Base-by-base conservation (phyloP, 2,113 vertebrate genomes). In the Oryzias celebensis region DNA sequence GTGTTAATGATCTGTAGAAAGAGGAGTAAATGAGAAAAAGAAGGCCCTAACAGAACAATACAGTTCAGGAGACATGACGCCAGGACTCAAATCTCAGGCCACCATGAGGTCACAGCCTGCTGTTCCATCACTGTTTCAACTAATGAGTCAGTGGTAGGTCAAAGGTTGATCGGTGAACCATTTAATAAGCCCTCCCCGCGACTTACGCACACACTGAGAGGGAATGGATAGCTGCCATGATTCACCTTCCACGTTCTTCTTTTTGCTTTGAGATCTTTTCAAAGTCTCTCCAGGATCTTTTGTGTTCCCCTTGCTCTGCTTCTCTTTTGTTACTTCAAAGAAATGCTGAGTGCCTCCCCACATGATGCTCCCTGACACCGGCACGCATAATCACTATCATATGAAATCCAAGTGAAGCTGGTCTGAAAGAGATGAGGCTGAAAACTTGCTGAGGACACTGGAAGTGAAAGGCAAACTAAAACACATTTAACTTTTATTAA, bases 291-390 rank as follows among this genome's bases (percentile, higher is more conserved):
- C 69, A 67, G 63, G 48, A 52, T 73, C 65, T 55, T 65, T 50
- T 51, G 44, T 28, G 57, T 18, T 23, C 26, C 58, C 57, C 52
- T 44, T 57, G n/a, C 15, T 45, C 17, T 50, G 17, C 22, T 16
- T 62, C 50, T 62, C 58, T 46, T 80, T 81, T 80, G 73, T 81
- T 64, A 65, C 83, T 75, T 87, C 68, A 86, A 88, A 79, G 68
- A 61, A 45, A 24, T 14, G n/a, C 53, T 72, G 63, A 75, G 68
- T 63, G 48, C 65, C 36, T 79, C 60, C 77, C 77, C 65, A 73
- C 49, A 52, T 44, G 53, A 46, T 65, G 62, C 53, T 61, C 62
- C 45, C 55, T 42, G 17, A 48, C 47, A 48, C 47, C 36, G 8
- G 20, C 47, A 48, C 15, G n/a, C 16, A 47, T 16, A 47, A 6